Base-by-base conservation (phyloP, 2,888 invertebrate species). In the Apotomis turbidana region DNA sequence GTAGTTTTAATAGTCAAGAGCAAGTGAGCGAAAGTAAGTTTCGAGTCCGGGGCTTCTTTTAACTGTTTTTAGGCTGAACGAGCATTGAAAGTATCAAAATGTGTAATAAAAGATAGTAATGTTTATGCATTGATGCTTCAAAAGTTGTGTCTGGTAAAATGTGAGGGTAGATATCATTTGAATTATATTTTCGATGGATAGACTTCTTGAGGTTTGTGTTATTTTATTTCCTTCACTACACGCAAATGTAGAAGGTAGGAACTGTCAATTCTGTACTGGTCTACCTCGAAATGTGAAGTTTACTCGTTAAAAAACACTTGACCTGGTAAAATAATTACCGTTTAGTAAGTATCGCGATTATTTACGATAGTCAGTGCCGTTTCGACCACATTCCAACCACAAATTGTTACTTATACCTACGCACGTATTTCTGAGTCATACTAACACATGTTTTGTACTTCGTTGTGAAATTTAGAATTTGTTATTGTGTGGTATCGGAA, bases 381-480 rank as follows among this genome's bases (percentile, higher is more conserved):
- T 64, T 51, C 10, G 10, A 49, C 44, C 66, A 15, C 66, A 60
- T 66, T 51, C 62, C 27, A 27, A 13, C 6, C 5, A 44, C 49
- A 62, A 62, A 9, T 61, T 64, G 38, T 44, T 55, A 46, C 15
- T 27, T 36, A 41, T 49, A 41, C 5, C 12, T 15, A 12, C 36
- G 49, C 9, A 12, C 6, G n/a, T 49, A 12, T 27, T 8, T 9
- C 8, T 67, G 64, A 52, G 52, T 67, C 72, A 72, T 63, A 44
- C 52, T 57, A 70, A 55, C 70, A 72, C 63, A 68, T 59, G 72
- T 68, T 63, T 58, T 72, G 63, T 72, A 72, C 58, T 63, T 44
- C 27, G 27, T 27, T 27, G 27, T 27, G 27, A 2, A 27, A 36
- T 13, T 1, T 10, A 38, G 27, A 68, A 55, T 62, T 51, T 69